Evolutionary conservation across 2,888 invertebrate species (phyloP), one percentile per base, ranked within the genome.

Genomic region (Heteromyza rotundicornis): DNA sequence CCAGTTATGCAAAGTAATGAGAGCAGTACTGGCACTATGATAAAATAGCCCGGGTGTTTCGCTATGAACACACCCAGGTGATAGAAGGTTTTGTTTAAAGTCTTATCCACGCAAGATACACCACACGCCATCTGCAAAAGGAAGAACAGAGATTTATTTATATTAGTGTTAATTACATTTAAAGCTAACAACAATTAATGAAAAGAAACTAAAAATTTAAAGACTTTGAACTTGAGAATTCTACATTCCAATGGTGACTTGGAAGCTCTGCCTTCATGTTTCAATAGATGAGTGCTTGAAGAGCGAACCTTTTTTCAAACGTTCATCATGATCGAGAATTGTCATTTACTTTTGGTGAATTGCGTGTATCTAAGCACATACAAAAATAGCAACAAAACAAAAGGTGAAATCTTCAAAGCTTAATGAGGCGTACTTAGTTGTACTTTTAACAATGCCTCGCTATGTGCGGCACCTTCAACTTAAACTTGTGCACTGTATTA

Each of bases 1-100:
- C 95, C 95, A 22, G 95, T 95, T 82, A 92, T 88, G 82, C 93
- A 92, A 57, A 95, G 87, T 60, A 91, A 83, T 0, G 93, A 89
- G 59, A 95, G 84, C 54, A 95, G 87, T 36, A 95, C 83, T n/a
- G 95, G 95, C 60, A 95, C 87, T 73, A 95, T 89, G 69, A 95
- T 87, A 85, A 95, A 95, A 84, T 95, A 95, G 64, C 93, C 94
- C 1, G 95, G 95, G 83, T 92, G 89, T 70, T 86, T 87, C 61
- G 94, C 95, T 59, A 95, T 94, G 58, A 88, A 80, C 59, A 90
- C 80, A 19, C 95, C 95, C 66, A 95, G 84, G 78, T 90, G 90
- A 86, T 91, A 91, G 82, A 95, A 95, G 64, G 90, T 88, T 78
- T 87, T 87, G 81, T 93, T 93, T 58, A 95, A 86, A 76, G 90